A percentile compares a stretch with the other conserved stretches of the same genome.
Conservation (phyloP, 2,797 vertebrate genomes). For the Taeniopygia guttata region DNA sequence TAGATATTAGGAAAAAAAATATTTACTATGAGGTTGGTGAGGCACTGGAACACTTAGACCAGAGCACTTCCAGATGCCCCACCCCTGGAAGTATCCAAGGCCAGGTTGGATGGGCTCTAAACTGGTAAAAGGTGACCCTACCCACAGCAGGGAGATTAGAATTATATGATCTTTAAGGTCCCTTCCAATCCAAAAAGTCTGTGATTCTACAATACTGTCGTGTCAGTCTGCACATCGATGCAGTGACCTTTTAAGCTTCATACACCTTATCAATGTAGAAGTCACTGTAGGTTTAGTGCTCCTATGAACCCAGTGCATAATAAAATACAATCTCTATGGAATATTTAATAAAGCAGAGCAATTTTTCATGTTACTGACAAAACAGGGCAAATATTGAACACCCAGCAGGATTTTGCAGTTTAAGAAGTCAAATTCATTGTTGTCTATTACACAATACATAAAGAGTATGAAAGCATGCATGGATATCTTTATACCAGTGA, state of each 20-base stretch:
- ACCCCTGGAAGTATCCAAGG: background rate
- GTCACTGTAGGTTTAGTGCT: background rate
- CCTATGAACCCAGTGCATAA: background rate
- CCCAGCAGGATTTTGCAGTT: background rate
- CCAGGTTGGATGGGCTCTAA: background rate
- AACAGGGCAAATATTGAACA: background rate
- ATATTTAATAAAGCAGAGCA: background rate
- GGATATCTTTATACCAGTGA: background rate
- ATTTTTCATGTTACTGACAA: background rate
- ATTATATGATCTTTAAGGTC: background rate
- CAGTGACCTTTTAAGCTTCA: background rate
- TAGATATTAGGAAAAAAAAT: background rate
- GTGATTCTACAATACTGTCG: background rate
- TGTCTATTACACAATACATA: background rate
- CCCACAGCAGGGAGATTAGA: background rate
- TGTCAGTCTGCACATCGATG: background rate
- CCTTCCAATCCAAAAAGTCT: background rate
- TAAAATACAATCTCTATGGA: background rate
- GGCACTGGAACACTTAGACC: no score
- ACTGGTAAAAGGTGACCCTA: background rate
- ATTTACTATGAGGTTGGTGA: background rate
- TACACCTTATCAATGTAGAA: background rate
- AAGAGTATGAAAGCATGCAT: background rate
- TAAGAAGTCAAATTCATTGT: background rate
- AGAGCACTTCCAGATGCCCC: background rate